These are phyloP conservation scores for Omphaloscelis lunosa DNA, from an alignment of 2,888 invertebrate species.

Conservation along the genomic window DNA sequence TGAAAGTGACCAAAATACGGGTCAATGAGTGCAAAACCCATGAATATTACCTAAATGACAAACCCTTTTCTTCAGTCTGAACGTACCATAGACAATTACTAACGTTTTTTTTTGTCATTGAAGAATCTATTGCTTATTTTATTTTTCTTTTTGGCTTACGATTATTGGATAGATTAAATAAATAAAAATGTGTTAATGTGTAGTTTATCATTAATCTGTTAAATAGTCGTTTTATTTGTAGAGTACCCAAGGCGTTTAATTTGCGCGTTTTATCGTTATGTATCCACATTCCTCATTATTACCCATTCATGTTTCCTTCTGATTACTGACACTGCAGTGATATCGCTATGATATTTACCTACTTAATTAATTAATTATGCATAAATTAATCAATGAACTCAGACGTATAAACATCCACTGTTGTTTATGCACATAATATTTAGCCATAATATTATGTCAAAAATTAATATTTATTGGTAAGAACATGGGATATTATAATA, in stretches of 20 bases:
- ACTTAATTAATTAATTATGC: constrained; percentile 13
- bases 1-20: neutral
- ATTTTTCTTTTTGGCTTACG: neutral
- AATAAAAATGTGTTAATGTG: too few species aligned
- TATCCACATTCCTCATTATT: constrained; percentile 10
- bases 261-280: neutral
- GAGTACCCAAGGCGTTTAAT: neutral
- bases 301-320: constrained; percentile 7
- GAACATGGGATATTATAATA: neutral
- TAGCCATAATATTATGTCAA: neutral
- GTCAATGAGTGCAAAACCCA: neutral
- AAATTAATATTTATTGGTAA: neutral
- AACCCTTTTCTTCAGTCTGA: neutral
- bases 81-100: neutral
- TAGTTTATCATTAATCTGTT: too few species aligned
- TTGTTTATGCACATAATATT: constrained; percentile 3
- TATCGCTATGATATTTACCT: neutral
- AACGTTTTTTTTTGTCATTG: neutral
- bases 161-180: neutral
- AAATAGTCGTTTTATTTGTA: neutral
- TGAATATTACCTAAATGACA: neutral
- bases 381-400: constrained; percentile 14
- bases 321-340: constrained; percentile 7
- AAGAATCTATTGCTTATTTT: neutral
- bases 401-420: neutral